These are phyloP conservation scores for Zaprionus inermis DNA, from an alignment of 1,140 invertebrate species.

Conservation along the genomic window DNA sequence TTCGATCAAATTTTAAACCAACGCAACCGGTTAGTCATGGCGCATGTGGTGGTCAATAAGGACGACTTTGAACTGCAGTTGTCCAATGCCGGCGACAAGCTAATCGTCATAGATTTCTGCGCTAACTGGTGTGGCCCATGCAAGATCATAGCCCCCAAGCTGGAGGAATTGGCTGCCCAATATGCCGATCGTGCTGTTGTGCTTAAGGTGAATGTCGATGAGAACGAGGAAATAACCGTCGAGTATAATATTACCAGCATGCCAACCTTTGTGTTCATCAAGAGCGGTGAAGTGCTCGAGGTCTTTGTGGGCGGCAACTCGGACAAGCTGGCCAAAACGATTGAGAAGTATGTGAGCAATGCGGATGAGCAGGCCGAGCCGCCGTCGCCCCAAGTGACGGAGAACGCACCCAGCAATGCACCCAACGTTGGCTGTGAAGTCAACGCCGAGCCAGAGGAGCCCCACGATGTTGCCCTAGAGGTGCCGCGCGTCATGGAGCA, in stretches of 20 bases:
- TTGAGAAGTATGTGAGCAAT: slow-evolving; percentile 85
- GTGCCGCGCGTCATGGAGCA: slow-evolving; percentile 28
- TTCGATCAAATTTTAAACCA: neutral
- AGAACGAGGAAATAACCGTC: slow-evolving; percentile 92
- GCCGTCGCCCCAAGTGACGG: neutral
- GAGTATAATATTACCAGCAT: slow-evolving; percentile 93
- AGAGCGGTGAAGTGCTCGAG: slow-evolving; percentile 89
- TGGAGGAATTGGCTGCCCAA: slow-evolving; percentile 88
- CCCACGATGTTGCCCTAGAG: neutral
- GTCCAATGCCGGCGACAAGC: slow-evolving; percentile 89
- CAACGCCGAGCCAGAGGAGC: slow-evolving; percentile 3
- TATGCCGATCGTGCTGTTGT: slow-evolving; percentile 82
- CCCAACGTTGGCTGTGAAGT: neutral
- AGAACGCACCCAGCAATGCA: neutral
- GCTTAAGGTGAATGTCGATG: slow-evolving; percentile 94
- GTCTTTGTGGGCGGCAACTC: slow-evolving; percentile 92
- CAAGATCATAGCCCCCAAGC: slow-evolving; percentile 93
- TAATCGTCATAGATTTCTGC: slow-evolving; percentile 95
- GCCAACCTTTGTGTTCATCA: slow-evolving; percentile 98
- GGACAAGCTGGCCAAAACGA: slow-evolving; percentile 89
- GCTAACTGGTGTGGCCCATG: slow-evolving; percentile 95
- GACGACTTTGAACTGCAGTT: slow-evolving; percentile 85
- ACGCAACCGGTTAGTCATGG: slow-evolving; percentile 42
- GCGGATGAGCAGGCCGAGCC: slow-evolving; percentile 19
- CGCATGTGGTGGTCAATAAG: slow-evolving; percentile 79